Base-by-base conservation (phyloP, 2,888 invertebrate species). In the Stegophylla sp. region DNA sequence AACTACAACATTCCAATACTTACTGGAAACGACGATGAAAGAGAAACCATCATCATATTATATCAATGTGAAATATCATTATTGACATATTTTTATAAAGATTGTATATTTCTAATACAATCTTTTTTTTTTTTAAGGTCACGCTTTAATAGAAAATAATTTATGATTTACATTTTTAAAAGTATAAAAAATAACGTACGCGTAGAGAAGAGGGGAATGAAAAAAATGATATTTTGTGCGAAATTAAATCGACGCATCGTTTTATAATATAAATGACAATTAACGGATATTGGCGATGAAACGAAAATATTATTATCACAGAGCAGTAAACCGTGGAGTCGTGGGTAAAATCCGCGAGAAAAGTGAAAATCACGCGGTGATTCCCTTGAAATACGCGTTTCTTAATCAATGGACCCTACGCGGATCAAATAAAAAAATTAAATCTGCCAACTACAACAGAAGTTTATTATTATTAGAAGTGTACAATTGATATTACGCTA, bases 331-430 rank as follows among this genome's bases (percentile, higher is more conserved):
- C 69, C 51, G 34, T 53, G 26, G 59, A 26, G 45, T 10, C 26
- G n/a, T n/a, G n/a, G n/a, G n/a, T 15, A 72, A 73, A 73, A 73
- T 59, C 43, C 72, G 59, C 59, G 43, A 73, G n/a, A 59, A 13
- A 59, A 73, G 26, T 73, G 59, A 73, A 73, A 73, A 45, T 45
- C 26, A n/a, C n/a, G 28, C 12, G 56, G 17, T n/a, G n/a, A n/a
- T 43, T 56, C 10, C 51, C n/a, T 17, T n/a, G 34, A 53, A 53
- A 69, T n/a, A 51, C 20, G 34, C 63, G 63, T 63, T 34, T 56
- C 7, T 56, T n/a, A 28, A 61, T 34, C 34, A 56, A 56, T 56
- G 56, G 56, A n/a, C 56, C 20, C 20, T 34, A 34, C 20, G 56
- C 56, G 56, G 56, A 56, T 23, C 20, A 15, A 34, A 56, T 56